These are phyloP conservation scores for Buphagus erythrorhynchus DNA, from an alignment of 2,797 vertebrate species.

Conservation along the genomic window DNA sequence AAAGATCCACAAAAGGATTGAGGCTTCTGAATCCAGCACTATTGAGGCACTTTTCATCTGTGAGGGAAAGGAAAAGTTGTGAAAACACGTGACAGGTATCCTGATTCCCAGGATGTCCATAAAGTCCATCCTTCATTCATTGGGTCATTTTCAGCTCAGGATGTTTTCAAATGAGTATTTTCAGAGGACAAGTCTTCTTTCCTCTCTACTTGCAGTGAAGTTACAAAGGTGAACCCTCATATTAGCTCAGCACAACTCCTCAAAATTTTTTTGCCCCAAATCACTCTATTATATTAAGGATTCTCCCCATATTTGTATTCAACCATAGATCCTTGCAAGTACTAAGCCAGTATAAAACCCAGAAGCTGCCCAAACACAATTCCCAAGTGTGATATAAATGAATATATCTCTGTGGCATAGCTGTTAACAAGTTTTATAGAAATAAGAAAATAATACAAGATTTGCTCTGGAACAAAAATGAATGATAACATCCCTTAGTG, in stretches of 20 bases:
- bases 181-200: neutral
- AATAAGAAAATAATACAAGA: neutral
- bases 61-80: neutral
- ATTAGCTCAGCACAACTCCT: neutral
- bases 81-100: neutral
- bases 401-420: neutral
- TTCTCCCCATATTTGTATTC: neutral
- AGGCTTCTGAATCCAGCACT: neutral
- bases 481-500: neutral
- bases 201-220: neutral
- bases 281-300: neutral
- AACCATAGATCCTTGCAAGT: neutral
- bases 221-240: neutral
- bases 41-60: neutral
- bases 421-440: neutral
- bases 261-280: neutral
- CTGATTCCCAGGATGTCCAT: neutral
- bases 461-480: neutral
- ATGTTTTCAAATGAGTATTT: neutral
- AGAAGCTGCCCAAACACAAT: neutral
- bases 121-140: neutral
- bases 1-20: neutral
- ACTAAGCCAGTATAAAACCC: neutral
- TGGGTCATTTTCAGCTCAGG: neutral
- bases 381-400: neutral